These are phyloP conservation scores for Orientallactaga sibirica DNA, from an alignment of 2,797 vertebrate genomes.

Conservation along the genomic window DNA sequence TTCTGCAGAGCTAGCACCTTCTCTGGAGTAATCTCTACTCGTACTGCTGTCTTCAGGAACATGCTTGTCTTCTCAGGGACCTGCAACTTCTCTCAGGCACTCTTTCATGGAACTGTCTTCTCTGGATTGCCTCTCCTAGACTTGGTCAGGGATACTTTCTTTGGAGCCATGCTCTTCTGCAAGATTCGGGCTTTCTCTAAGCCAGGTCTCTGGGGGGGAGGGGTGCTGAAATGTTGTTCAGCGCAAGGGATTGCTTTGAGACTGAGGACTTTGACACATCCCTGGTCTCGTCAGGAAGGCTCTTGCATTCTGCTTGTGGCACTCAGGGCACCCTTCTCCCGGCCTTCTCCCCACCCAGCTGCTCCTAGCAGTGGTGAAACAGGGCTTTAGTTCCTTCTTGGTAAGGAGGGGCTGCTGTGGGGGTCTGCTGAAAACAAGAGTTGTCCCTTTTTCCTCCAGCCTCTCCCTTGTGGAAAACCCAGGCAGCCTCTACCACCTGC, in stretches of 20 bases:
- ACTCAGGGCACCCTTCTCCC: neutral
- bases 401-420: fast-evolving
- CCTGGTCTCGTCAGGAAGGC: neutral
- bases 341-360: neutral
- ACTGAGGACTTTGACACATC: neutral
- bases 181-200: neutral
- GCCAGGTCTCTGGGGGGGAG: conserved; percentile 34
- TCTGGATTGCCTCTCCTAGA: conserved; percentile 77
- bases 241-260: neutral
- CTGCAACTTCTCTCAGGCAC: fast-evolving
- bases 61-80: neutral
- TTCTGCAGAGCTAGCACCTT: neutral
- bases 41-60: neutral
- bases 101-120: conserved; percentile 30
- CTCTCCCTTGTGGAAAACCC: conserved; percentile 71
- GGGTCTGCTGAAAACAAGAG: neutral
- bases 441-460: conserved; percentile 58
- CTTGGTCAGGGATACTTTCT: neutral
- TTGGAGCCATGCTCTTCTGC: fast-evolving
- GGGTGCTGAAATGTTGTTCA: conserved; percentile 72
- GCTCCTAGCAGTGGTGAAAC: neutral
- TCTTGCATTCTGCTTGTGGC: conserved; percentile 45
- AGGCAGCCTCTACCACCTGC: conserved; percentile 72
- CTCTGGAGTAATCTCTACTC: neutral
- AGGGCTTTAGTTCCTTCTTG: neutral